Percentiles rank a stretch among this genome's conserved stretches.
Conservation (phyloP, 2,113 vertebrate species). For the Tympanuchus pallidicinctus region DNA sequence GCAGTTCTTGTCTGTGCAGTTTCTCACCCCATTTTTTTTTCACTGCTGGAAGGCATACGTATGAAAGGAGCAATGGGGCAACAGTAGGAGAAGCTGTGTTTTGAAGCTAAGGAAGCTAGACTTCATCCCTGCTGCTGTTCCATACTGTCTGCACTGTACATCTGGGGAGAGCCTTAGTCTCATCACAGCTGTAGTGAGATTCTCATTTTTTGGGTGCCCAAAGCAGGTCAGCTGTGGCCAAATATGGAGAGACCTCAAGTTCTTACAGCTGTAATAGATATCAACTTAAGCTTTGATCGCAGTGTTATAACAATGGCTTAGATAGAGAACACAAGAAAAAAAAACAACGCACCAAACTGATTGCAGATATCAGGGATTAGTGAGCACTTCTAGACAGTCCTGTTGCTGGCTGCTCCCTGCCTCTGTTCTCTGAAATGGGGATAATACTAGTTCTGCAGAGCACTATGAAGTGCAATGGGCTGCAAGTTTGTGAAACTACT, state of each 20-base stretch:
- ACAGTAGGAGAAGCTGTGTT: fast-evolving
- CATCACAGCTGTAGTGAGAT: background rate
- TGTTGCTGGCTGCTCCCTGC: background rate
- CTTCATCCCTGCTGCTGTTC: background rate
- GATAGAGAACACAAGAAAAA: background rate
- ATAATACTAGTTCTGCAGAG: background rate
- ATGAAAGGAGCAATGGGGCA: background rate
- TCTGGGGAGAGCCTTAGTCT: background rate
- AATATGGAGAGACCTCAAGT: background rate
- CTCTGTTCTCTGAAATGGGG: background rate
- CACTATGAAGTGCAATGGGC: background rate
- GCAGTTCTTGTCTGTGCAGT: background rate
- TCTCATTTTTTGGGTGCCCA: background rate
- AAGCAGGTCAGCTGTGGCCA: background rate
- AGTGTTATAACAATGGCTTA: background rate
- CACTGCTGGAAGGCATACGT: background rate
- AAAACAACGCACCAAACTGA: background rate
- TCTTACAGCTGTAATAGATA: background rate
- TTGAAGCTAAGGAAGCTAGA: background rate
- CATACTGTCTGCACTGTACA: background rate
- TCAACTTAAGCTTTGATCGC: background rate
- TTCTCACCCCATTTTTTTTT: background rate
- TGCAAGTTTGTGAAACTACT: background rate
- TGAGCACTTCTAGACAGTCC: background rate
- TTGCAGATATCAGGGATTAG: background rate